Conservation (phyloP, 2,113 vertebrate genomes). For the Cairina moschata region DNA sequence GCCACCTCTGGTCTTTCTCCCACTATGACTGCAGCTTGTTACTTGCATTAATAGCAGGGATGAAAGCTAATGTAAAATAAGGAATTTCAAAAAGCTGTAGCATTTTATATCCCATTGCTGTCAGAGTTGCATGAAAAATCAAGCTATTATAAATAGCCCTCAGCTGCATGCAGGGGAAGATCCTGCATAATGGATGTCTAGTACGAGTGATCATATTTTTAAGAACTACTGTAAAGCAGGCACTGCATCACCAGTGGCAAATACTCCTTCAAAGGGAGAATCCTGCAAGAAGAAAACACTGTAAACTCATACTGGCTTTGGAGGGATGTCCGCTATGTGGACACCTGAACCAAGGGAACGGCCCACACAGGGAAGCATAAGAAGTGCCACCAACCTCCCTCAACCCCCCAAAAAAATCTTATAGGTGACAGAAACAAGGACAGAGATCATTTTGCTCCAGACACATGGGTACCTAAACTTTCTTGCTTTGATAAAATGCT, state of each 20-base stretch:
- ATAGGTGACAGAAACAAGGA: neutral
- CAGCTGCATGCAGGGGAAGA: neutral
- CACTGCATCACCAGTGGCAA: fast-evolving
- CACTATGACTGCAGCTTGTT: fast-evolving
- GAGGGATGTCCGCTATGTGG: neutral
- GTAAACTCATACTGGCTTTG: neutral
- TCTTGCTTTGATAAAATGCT: neutral
- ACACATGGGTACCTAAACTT: neutral
- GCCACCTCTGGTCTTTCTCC: neutral
- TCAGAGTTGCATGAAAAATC: neutral
- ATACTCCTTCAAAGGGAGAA: neutral
- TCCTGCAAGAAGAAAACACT: neutral
- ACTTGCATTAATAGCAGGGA: neutral
- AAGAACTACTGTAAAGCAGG: neutral
- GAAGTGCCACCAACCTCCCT: neutral
- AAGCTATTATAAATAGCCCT: neutral
- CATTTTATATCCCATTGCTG: neutral
- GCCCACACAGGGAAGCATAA: neutral
- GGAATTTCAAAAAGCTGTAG: neutral
- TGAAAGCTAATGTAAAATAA: neutral
- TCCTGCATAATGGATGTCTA: neutral
- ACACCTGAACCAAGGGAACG: neutral
- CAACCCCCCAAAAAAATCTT: neutral
- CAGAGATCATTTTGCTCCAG: neutral
- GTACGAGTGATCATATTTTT: neutral